Evolutionary conservation across 1,140 invertebrate genomes (phyloP), one percentile per base, ranked within the genome.

Genomic region (Aleiodes sp.): DNA sequence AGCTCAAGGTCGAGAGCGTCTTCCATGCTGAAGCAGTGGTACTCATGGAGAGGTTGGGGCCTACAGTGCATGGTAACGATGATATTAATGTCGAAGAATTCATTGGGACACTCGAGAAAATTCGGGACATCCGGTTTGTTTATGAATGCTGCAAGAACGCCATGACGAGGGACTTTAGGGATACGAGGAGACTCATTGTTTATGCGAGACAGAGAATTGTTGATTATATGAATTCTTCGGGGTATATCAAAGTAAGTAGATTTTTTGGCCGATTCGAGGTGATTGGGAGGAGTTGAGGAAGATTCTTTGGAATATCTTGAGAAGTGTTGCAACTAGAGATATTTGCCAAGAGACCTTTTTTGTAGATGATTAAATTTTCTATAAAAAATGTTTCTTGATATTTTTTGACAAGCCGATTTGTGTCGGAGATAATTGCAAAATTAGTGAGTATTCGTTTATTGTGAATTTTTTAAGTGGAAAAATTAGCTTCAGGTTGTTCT

Each of bases 91-190:
- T 80, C n/a, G 61, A 78, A 28, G 29, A 37, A 2, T 71, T 83
- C 8, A 70, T 82, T 31, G 43, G 19, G 26, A 71, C 75, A 24
- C 31, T 85, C 16, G 72, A 83, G 24, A 79, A 82, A 41, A 78
- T 86, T 62, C 46, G 76, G 63, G 74, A 85, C 68, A 61, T 82
- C 10, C 39, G 77, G 63, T 84, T 80, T 72, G 64, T 87, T 29
- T 80, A 75, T 64, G 75, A 85, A 52, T 85, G 83, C 62, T 86
- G 84, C 66, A 80, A 74, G 0, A 86, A 84, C 67, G 75, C 74
- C 2, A 68, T 85, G 28, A 64, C 80, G 10, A 70, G 73, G 14
- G 70, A 80, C 62, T 79, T 80, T 46, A 68, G 62, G 19, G 73
- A 82, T 52, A 82, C 82, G 72, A 76, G 60, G 31, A 43, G 70